These are phyloP conservation scores for Philaethria dido DNA, from an alignment of 2,888 invertebrate species.

Conservation along the genomic window DNA sequence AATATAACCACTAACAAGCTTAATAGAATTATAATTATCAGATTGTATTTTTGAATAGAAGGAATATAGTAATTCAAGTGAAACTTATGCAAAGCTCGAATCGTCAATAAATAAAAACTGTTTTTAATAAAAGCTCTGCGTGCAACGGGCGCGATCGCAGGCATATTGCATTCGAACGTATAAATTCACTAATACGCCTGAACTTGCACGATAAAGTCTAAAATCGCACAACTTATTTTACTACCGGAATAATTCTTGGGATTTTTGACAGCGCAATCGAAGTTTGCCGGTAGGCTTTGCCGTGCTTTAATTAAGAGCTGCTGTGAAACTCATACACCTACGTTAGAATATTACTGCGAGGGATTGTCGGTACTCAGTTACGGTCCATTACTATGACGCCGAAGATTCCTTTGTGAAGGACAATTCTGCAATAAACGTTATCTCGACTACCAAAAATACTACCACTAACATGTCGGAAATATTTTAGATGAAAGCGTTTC, in stretches of 20 bases:
- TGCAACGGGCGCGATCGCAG: conserved; percentile 63
- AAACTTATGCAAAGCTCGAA: conserved; percentile 56
- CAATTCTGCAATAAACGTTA: neutral
- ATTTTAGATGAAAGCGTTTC: neutral
- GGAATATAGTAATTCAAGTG: conserved; percentile 19
- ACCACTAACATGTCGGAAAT: neutral
- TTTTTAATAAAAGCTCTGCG: conserved; percentile 78
- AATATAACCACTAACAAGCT: no score
- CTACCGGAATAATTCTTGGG: conserved; percentile 81
- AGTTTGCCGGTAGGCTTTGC: conserved; percentile 78
- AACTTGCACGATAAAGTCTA: conserved; percentile 80
- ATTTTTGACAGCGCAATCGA: conserved; percentile 84
- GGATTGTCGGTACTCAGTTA: neutral
- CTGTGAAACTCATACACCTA: conserved; percentile 64
- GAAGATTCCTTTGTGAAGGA: neutral
- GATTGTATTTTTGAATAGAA: neutral
- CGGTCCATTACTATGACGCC: neutral
- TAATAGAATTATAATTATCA: no score
- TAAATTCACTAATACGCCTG: conserved; percentile 82
- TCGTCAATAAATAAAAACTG: conserved; percentile 77
- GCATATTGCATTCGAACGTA: conserved; percentile 78
- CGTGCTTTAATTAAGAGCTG: conserved; percentile 78
- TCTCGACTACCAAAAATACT: neutral
- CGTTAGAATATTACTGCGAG: conserved; percentile 54
- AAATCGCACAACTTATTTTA: conserved; percentile 81